Percentiles rank a stretch among this genome's conserved stretches.
Evolutionary conservation across 2,113 vertebrate genomes (phyloP).

Genomic region (Thunnus maccoyii): DNA sequence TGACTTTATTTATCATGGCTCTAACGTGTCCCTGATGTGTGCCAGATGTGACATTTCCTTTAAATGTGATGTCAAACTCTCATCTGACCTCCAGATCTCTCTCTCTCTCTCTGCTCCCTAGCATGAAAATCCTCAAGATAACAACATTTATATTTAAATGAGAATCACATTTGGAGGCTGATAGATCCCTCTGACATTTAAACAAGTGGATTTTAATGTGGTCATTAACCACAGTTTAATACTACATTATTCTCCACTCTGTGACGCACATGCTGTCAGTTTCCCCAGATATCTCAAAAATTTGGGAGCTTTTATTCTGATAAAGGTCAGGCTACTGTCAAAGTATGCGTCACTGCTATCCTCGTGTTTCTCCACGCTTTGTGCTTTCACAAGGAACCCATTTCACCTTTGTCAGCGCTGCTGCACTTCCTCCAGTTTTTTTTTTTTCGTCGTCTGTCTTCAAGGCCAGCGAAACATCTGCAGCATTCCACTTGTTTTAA

Average conservation of each 20-base stretch:
- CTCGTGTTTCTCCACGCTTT: conserved; percentile 68
- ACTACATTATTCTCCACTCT: conserved; percentile 46
- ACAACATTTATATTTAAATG: conserved; percentile 47
- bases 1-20: conserved; percentile 8
- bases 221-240: conserved; percentile 60
- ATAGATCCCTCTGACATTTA: conserved; percentile 70
- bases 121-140: conserved; percentile 3
- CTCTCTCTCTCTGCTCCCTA: neutral
- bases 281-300: conserved; percentile 61
- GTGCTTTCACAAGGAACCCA: conserved; percentile 69
- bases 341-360: conserved; percentile 73
- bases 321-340: conserved; percentile 75
- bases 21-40: conserved; percentile 40
- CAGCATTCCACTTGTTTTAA: conserved; percentile 58
- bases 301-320: conserved; percentile 57
- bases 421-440: conserved; percentile 3
- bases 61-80: conserved; percentile 40
- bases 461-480: conserved; percentile 49
- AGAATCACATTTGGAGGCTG: conserved; percentile 41
- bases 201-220: conserved; percentile 38
- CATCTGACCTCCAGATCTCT: conserved; percentile 19
- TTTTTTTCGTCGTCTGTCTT: conserved; percentile 29
- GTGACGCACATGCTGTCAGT: conserved; percentile 78
- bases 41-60: conserved; percentile 58
- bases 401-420: conserved; percentile 49